These are phyloP conservation scores for Cossypha polioptera DNA, from an alignment of 2,797 vertebrate genomes.

Conservation along the genomic window DNA sequence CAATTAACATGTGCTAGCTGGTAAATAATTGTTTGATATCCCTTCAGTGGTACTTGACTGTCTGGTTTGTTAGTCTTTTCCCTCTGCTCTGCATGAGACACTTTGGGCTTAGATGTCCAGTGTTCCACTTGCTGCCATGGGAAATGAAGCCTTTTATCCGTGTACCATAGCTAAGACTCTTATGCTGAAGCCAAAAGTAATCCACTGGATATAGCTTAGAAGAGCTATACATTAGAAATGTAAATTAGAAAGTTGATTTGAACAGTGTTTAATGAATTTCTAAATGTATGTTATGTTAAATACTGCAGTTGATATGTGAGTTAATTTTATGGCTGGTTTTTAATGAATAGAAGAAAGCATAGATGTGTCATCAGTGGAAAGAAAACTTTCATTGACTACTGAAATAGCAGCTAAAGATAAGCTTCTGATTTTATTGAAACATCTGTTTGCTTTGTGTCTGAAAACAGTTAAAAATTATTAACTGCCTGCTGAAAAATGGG, in stretches of 20 bases:
- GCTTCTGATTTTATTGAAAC: neutral
- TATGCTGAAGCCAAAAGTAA: neutral
- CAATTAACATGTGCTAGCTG: neutral
- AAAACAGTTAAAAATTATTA: neutral
- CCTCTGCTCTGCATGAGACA: neutral
- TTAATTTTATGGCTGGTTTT: neutral
- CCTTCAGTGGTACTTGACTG: neutral
- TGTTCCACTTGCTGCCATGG: fast-evolving
- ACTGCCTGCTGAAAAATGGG: neutral
- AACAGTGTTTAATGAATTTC: neutral
- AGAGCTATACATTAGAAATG: neutral
- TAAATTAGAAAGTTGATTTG: neutral
- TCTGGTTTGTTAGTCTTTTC: neutral
- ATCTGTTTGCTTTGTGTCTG: neutral
- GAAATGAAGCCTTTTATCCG: neutral
- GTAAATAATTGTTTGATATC: neutral
- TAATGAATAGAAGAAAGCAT: neutral
- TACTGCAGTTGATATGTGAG: neutral
- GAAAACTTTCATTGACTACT: neutral
- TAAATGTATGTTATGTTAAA: neutral
- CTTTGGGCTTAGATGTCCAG: neutral
- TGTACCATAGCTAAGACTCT: neutral
- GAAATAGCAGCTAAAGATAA: neutral
- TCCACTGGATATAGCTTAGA: neutral
- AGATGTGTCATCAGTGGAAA: neutral